Evolutionary conservation across 2,797 vertebrate genomes (phyloP).

Genomic region (Falco novaeseelandiae): DNA sequence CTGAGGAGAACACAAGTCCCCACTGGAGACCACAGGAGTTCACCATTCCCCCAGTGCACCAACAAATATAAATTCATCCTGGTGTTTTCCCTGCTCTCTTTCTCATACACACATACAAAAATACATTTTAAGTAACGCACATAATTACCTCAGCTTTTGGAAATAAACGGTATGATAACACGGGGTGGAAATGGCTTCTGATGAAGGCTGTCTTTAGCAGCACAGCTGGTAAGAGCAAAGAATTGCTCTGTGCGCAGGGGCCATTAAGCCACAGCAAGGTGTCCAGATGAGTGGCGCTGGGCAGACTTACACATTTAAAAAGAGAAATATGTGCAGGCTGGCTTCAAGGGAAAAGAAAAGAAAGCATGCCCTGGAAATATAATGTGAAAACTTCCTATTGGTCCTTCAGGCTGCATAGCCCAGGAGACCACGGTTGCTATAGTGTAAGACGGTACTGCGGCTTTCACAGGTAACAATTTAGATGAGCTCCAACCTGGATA

Average conservation of each 20-base stretch:
- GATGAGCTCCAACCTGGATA: slow-evolving; percentile 13
- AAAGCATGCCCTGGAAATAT: not conserved
- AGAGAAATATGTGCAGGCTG: not conserved
- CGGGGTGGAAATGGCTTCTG: not conserved
- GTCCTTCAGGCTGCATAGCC: not conserved
- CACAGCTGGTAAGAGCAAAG: not conserved
- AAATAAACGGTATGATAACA: not conserved
- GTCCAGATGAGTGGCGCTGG: not conserved
- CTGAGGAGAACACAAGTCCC: not conserved
- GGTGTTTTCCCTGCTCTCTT: not conserved
- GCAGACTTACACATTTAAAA: not conserved
- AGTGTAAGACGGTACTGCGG: not conserved
- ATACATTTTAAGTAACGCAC: not conserved
- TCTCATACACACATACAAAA: not conserved
- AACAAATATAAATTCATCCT: not conserved
- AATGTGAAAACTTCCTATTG: not conserved
- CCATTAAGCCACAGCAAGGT: not conserved
- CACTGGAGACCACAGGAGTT: not conserved
- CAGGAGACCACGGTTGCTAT: not conserved
- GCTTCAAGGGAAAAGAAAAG: not conserved
- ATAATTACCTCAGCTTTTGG: slow-evolving; percentile 1
- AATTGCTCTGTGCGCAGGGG: not conserved
- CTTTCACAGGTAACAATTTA: slow-evolving; percentile 27
- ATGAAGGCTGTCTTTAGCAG: not conserved
- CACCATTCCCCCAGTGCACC: not conserved